Conservation (phyloP, 2,888 invertebrate species). For the Drosophila rubida region DNA sequence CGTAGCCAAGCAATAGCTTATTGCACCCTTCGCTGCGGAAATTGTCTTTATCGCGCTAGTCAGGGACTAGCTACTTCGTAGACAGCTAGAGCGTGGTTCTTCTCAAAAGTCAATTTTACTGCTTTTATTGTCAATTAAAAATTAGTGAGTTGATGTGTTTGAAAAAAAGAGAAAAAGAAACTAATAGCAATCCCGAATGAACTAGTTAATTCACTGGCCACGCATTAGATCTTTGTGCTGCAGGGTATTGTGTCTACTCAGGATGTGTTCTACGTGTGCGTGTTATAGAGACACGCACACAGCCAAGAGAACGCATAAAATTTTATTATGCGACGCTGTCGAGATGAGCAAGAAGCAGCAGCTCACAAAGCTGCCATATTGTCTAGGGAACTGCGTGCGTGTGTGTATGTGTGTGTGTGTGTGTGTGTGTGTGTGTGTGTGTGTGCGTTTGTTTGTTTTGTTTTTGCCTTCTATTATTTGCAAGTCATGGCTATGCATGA, state of each 20-base stretch:
- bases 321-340: constrained; percentile 52
- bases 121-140: too few relatives aligned
- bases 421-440: constrained; percentile 11
- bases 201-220: too few relatives aligned
- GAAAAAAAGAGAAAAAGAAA: too few relatives aligned
- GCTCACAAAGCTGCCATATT: constrained; percentile 38
- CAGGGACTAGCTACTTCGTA: too few relatives aligned
- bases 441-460: constrained; percentile 16
- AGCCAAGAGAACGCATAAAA: constrained; percentile 43
- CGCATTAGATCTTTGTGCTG: too few relatives aligned
- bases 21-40: constrained; percentile 8
- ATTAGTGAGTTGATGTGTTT: too few relatives aligned
- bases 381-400: constrained; percentile 59
- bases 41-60: too few relatives aligned
- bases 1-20: constrained; percentile 20
- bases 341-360: constrained; percentile 18
- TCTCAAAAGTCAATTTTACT: too few relatives aligned
- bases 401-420: constrained; percentile 13
- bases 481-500: constrained; percentile 62
- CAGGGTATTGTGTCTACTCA: constrained; percentile 4
- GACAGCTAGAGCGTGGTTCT: too few relatives aligned
- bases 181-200: too few relatives aligned
- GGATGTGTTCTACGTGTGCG: constrained; percentile 5
- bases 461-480: constrained; percentile 39
- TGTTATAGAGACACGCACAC: constrained; percentile 27